phyloP scores from a whole-genome alignment of 1,140 invertebrate species.

The Zaprionus taronus region DNA sequence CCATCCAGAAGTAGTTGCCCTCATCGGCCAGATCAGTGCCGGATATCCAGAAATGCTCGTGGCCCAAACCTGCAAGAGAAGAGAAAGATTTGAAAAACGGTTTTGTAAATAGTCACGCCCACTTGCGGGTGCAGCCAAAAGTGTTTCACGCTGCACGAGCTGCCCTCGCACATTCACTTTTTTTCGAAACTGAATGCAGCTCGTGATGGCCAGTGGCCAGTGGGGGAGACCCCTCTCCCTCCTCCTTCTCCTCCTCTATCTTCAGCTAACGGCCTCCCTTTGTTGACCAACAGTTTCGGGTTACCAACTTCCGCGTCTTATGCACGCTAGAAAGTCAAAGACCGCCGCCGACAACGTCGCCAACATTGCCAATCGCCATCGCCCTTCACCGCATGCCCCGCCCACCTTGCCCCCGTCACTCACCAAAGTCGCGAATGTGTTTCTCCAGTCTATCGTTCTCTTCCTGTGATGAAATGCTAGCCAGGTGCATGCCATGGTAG shows the following conservation, averaged over 20 bases:
- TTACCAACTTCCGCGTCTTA: constrained; percentile 81
- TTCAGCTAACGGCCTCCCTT: constrained; percentile 8
- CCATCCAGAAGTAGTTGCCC: constrained; percentile 96
- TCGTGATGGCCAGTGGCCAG: constrained; percentile 60
- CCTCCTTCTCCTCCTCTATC: neutral
- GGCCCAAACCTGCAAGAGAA: constrained; percentile 88
- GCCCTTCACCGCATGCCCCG: constrained; percentile 6
- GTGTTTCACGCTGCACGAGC: constrained; percentile 16
- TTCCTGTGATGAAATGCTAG: constrained; percentile 94
- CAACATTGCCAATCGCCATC: constrained; percentile 10
- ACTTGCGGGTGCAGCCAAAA: constrained; percentile 1
- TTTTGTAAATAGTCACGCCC: constrained; percentile 12
- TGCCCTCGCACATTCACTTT: constrained; percentile 40
- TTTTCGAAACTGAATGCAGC: constrained; percentile 4
- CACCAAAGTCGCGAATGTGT: constrained; percentile 92
- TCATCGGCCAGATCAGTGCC: constrained; percentile 96
- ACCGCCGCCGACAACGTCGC: neutral
- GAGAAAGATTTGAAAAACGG: neutral
- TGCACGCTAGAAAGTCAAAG: constrained; percentile 71
- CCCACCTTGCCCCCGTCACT: constrained; percentile 45
- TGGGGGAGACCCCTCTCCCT: constrained; percentile 10
- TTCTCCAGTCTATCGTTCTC: constrained; percentile 94
- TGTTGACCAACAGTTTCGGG: constrained; percentile 58
- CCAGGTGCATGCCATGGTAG: constrained; percentile 96
- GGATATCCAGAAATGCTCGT: constrained; percentile 96